Conservation (phyloP, 2,113 vertebrate species). For the Willisornis vidua region DNA sequence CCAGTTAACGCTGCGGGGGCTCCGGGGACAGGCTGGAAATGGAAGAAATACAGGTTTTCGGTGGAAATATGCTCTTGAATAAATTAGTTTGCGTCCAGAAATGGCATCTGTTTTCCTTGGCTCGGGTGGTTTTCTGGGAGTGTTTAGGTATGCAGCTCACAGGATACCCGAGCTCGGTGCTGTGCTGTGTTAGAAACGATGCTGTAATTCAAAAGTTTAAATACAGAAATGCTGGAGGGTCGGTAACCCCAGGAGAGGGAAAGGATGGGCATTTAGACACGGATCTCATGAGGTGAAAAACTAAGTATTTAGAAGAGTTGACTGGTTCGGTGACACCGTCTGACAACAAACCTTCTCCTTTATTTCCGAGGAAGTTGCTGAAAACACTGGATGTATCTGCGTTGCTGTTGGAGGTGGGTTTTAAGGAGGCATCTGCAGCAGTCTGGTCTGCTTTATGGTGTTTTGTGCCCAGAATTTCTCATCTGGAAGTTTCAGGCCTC, state of each 20-base stretch:
- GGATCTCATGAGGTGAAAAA: neutral
- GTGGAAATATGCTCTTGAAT: conserved; percentile 39
- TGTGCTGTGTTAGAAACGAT: neutral
- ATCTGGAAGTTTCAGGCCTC: neutral
- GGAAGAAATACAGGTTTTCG: conserved; percentile 12
- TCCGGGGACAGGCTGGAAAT: neutral
- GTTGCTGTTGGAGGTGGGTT: conserved; percentile 10
- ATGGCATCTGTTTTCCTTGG: conserved; percentile 61
- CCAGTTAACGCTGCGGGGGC: neutral
- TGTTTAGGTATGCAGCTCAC: conserved; percentile 20
- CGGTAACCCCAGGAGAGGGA: neutral
- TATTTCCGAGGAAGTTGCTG: neutral
- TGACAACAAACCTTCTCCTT: neutral
- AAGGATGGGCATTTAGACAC: neutral
- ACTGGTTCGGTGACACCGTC: neutral
- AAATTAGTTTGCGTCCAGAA: conserved; percentile 56
- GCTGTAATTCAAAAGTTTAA: neutral
- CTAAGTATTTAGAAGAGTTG: neutral
- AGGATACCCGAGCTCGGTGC: neutral
- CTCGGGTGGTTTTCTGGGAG: neutral
- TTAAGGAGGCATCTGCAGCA: neutral
- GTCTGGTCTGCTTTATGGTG: neutral
- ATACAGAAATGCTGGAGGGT: neutral
- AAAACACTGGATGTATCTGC: neutral
- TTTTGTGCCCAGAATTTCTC: neutral